These are phyloP conservation scores for Drosophila parthenogenetica DNA, from an alignment of 2,888 invertebrate species.

Conservation along the genomic window DNA sequence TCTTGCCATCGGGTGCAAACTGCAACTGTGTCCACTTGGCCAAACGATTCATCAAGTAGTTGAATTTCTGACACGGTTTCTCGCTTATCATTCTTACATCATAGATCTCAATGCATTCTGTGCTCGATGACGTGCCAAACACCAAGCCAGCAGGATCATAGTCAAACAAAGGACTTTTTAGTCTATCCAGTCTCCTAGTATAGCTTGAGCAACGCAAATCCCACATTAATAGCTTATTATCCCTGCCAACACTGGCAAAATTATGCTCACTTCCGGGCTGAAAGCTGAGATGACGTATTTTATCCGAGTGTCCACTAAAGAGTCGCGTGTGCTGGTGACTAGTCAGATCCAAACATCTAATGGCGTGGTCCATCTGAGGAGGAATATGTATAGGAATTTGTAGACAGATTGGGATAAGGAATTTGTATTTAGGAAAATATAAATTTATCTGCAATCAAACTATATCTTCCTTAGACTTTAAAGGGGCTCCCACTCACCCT, in stretches of 20 bases:
- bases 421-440: too few relatives aligned
- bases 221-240: conserved; percentile 53
- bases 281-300: conserved; percentile 18
- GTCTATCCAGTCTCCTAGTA: conserved; percentile 12
- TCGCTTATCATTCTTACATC: conserved; percentile 51
- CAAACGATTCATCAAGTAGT: conserved; percentile 21
- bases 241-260: conserved; percentile 50
- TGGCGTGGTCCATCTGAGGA: conserved; percentile 32
- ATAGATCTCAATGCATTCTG: conserved; percentile 38
- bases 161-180: conserved; percentile 35
- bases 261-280: conserved; percentile 40
- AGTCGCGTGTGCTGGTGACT: conserved; percentile 6
- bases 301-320: conserved; percentile 38
- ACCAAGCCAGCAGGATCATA: conserved; percentile 51
- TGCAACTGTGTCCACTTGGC: conserved; percentile 58
- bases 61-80: conserved; percentile 37
- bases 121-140: conserved; percentile 36
- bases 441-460: too few relatives aligned
- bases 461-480: too few relatives aligned
- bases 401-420: too few relatives aligned
- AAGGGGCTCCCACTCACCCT: conserved; percentile 42
- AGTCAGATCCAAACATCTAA: conserved; percentile 48
- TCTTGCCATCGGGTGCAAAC: conserved; percentile 56
- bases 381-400: too few relatives aligned
- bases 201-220: conserved; percentile 39